Percentiles rank a stretch among this genome's conserved stretches.
Evolutionary conservation across 2,797 vertebrate species (phyloP).

Genomic region (Etheostoma perlongum): DNA sequence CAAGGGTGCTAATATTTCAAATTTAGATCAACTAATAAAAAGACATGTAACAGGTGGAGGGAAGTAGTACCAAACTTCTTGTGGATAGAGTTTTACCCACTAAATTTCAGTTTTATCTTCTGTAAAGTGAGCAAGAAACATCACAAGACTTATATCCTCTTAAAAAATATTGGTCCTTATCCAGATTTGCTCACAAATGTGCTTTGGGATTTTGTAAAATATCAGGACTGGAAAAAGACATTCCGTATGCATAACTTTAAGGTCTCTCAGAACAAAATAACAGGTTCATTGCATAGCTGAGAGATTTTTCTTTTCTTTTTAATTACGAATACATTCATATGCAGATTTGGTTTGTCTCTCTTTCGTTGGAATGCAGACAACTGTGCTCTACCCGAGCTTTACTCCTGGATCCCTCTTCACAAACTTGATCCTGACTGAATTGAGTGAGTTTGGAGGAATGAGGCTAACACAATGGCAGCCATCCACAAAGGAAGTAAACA

Average conservation of each 20-base stretch:
- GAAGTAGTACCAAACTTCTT: neutral
- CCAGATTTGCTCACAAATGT: neutral
- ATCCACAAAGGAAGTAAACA: conserved; percentile 61
- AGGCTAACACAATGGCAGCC: conserved; percentile 65
- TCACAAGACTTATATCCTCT: neutral
- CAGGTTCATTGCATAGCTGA: neutral
- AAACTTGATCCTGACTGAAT: conserved; percentile 68
- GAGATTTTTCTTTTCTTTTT: neutral
- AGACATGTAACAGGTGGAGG: neutral
- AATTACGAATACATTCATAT: conserved; percentile 58
- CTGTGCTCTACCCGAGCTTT: conserved; percentile 44
- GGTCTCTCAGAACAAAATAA: conserved; percentile 1
- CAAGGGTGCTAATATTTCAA: neutral
- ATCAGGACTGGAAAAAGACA: neutral
- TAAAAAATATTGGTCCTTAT: neutral
- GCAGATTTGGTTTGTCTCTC: conserved; percentile 48
- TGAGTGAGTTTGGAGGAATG: conserved; percentile 69
- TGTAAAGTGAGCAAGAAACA: neutral
- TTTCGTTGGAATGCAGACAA: conserved; percentile 51
- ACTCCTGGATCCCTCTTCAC: conserved; percentile 66
- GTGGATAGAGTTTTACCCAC: neutral
- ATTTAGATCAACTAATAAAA: neutral
- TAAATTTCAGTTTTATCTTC: neutral
- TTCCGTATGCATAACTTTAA: neutral
- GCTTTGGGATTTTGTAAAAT: neutral